Percentiles rank a stretch among this genome's conserved stretches.
Conservation (phyloP, 1,140 invertebrate species). For the Pentalonia nigronervosa region DNA sequence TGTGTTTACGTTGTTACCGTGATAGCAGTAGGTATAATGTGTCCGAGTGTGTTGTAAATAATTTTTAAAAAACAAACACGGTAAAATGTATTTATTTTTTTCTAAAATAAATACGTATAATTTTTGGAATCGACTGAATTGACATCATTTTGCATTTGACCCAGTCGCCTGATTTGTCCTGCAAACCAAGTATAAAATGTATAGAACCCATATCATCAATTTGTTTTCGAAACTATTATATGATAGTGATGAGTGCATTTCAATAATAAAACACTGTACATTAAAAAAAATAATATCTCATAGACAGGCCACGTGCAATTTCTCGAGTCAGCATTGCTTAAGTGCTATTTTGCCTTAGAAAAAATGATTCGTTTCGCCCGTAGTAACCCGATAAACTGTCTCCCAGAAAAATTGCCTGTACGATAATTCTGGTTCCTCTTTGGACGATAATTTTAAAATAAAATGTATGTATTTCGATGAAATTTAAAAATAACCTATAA, state of each 20-base stretch:
- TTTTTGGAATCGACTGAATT: not conserved
- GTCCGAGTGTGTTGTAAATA: not conserved
- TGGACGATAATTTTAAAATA: too few relatives aligned
- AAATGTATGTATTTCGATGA: too few relatives aligned
- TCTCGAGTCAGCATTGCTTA: not conserved
- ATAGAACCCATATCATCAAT: not conserved
- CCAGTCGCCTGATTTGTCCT: not conserved
- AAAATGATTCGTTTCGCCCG: not conserved
- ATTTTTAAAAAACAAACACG: not conserved
- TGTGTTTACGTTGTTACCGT: not conserved
- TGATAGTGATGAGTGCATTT: not conserved
- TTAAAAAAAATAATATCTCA: not conserved
- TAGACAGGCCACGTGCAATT: not conserved
- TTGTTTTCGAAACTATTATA: not conserved
- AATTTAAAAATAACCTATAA: too few relatives aligned
- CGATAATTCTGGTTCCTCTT: too few relatives aligned
- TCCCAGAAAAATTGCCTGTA: too few relatives aligned
- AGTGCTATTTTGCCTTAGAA: not conserved
- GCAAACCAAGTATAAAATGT: conserved; percentile 16
- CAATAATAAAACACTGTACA: not conserved
- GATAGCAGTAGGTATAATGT: not conserved
- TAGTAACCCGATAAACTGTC: too few relatives aligned
- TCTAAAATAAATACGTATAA: not conserved
- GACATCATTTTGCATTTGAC: not conserved
- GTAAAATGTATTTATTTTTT: not conserved